Evolutionary conservation across 2,113 vertebrate species (phyloP).

Genomic region (Albula goreensis): DNA sequence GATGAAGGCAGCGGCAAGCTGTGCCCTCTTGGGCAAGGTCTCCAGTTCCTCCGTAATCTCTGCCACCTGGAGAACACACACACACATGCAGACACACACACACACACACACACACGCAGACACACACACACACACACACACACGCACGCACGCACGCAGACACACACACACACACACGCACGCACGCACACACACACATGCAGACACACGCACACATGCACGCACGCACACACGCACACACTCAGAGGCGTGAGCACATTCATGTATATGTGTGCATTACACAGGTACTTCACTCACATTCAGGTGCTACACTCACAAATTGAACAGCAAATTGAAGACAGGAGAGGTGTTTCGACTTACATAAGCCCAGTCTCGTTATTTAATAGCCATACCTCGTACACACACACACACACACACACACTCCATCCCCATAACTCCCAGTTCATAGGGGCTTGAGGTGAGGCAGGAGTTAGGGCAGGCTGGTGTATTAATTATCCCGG

Average conservation of each 20-base stretch:
- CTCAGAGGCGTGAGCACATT: neutral
- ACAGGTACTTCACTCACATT: neutral
- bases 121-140: neutral
- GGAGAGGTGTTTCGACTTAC: no score
- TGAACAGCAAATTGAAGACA: neutral
- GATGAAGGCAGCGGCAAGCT: conserved; percentile 92
- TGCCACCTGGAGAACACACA: conserved; percentile 72
- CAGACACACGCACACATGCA: neutral
- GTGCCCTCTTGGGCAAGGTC: conserved; percentile 83
- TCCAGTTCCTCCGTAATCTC: conserved; percentile 89
- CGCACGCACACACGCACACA: conserved; percentile 5
- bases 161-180: neutral
- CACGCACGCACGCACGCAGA: neutral
- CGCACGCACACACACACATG: conserved; percentile 7
- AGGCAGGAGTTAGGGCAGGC: neutral
- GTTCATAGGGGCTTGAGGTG: neutral
- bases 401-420: neutral
- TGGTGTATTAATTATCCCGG: conserved; percentile 8
- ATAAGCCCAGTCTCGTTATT: no score
- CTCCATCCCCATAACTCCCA: neutral
- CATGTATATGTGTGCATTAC: neutral
- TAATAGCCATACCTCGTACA: neutral
- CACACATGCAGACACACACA: conserved; percentile 29
- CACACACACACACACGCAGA: conserved; percentile 31
- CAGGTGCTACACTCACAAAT: neutral